phyloP scores from a whole-genome alignment of 2,797 vertebrate species.

The Sebastes trivittatus region DNA sequence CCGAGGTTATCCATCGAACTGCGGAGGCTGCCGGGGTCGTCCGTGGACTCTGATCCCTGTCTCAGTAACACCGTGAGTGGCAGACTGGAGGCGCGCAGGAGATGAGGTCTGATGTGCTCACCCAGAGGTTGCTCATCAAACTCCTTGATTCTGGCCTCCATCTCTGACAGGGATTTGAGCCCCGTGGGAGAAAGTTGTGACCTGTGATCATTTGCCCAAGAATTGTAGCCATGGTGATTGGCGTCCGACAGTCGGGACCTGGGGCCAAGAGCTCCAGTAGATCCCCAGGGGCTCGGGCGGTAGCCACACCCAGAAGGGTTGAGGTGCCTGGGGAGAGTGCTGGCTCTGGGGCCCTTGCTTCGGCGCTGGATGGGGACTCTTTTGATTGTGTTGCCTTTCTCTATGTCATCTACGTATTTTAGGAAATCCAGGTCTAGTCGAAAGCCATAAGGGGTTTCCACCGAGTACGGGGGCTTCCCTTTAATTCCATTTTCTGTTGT shows the following conservation, averaged over 20 bases:
- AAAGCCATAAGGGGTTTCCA: conserved; percentile 97
- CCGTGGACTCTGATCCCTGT: conserved; percentile 75
- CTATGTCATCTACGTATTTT: conserved; percentile 99
- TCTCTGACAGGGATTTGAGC: conserved; percentile 65
- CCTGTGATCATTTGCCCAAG: conserved; percentile 55
- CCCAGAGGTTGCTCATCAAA: conserved; percentile 79
- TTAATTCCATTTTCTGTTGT: conserved; percentile 79
- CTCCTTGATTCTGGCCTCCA: conserved; percentile 75
- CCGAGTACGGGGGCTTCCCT: conserved; percentile 87
- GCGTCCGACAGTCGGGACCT: conserved; percentile 75
- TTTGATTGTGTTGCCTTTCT: conserved; percentile 96
- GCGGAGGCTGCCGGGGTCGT: conserved; percentile 67
- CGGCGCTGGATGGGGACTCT: conserved; percentile 90
- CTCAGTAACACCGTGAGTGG: conserved; percentile 86
- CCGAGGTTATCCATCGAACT: conserved; percentile 55
- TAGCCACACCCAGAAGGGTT: conserved; percentile 86
- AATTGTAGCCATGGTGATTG: conserved; percentile 64
- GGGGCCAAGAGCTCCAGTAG: conserved; percentile 78
- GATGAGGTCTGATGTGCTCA: conserved; percentile 86
- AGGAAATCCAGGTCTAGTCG: conserved; percentile 95
- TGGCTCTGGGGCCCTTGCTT: conserved; percentile 88
- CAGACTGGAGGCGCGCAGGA: conserved; percentile 92
- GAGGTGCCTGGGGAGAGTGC: conserved; percentile 91
- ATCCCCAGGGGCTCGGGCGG: conserved; percentile 82
- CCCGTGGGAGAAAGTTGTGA: conserved; percentile 38